Conservation (phyloP, 1,140 invertebrate species). For the Acromyrmex heyeri region DNA sequence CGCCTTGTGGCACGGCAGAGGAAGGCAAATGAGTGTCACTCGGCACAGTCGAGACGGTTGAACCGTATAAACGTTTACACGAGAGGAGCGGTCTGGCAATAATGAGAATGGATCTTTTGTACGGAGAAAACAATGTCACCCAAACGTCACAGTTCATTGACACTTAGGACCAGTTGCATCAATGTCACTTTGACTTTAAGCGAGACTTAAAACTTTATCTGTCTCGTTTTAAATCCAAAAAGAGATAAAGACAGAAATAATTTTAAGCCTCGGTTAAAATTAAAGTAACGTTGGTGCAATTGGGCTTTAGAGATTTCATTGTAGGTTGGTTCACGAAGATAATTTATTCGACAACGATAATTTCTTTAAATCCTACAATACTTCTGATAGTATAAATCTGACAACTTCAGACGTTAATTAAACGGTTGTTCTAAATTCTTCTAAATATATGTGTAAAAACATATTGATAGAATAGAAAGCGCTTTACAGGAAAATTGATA, state of each 20-base stretch:
- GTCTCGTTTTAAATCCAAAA: too few species aligned
- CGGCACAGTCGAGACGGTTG: conserved; percentile 2
- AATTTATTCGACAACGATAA: not conserved
- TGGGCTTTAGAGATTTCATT: not conserved
- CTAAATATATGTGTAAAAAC: not conserved
- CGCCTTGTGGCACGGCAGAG: conserved; percentile 28
- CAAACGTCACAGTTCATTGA: conserved; percentile 60
- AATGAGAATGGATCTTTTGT: conserved; percentile 55
- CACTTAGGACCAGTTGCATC: not conserved
- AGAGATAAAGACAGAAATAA: too few species aligned
- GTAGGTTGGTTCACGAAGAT: not conserved
- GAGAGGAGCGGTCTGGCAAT: conserved; percentile 30
- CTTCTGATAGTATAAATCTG: not conserved
- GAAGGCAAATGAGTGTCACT: conserved; percentile 42
- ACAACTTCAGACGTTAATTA: not conserved
- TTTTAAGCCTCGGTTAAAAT: too few species aligned
- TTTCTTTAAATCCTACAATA: conserved; percentile 1
- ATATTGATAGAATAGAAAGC: not conserved
- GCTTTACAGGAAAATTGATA: not conserved
- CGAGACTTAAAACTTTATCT: too few species aligned
- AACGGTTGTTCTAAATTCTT: not conserved
- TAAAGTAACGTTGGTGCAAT: too few species aligned
- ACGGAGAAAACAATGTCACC: conserved; percentile 61
- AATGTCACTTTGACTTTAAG: too few species aligned
- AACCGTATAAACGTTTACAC: conserved; percentile 52